These are phyloP conservation scores for Etia nguti DNA, from an alignment of 2,113 vertebrate genomes.

Conservation along the genomic window DNA sequence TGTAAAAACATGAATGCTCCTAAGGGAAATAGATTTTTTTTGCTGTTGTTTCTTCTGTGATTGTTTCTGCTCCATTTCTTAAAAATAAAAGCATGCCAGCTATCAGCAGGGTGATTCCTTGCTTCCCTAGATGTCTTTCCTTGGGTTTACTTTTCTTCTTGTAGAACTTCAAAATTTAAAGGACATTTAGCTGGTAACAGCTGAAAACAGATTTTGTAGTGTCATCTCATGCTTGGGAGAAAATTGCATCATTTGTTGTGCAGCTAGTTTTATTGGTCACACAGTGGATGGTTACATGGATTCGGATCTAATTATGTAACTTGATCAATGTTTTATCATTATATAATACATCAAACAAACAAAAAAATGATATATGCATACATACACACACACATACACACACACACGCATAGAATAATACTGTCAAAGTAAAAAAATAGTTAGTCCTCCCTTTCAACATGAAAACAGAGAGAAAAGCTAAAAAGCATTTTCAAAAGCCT, in stretches of 20 bases:
- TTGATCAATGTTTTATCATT: background rate
- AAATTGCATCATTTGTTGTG: background rate
- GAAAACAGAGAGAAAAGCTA: constrained; percentile 21
- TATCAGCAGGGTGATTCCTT: background rate
- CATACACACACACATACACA: background rate
- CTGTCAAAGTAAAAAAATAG: constrained; percentile 38
- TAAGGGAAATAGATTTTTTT: background rate
- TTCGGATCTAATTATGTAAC: background rate
- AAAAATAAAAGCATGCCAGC: constrained; percentile 24
- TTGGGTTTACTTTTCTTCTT: background rate
- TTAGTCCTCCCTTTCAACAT: constrained; percentile 29
- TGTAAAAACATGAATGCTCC: background rate
- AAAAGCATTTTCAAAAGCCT: constrained; percentile 50
- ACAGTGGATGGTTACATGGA: background rate
- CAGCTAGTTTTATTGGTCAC: background rate
- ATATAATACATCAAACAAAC: background rate
- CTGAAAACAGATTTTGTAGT: background rate
- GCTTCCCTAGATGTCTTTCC: background rate
- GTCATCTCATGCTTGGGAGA: background rate
- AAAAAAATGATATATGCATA: background rate
- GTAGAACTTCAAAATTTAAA: background rate
- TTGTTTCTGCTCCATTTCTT: constrained; percentile 18
- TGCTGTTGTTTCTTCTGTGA: background rate
- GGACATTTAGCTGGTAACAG: background rate
- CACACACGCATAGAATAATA: background rate